phyloP scores from a whole-genome alignment of 2,888 invertebrate species.

The Choreutis nemorana region DNA sequence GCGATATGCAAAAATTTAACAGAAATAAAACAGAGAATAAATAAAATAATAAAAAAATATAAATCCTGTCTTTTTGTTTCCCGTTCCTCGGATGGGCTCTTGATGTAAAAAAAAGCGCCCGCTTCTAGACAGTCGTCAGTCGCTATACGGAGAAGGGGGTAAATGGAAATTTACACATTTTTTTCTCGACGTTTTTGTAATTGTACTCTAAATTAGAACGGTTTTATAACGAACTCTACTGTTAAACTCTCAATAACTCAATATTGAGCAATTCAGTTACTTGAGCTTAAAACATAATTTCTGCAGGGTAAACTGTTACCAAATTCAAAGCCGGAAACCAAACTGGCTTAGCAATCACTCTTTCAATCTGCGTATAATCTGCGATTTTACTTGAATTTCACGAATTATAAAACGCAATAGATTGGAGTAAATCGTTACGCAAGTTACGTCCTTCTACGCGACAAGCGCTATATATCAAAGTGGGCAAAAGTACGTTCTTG shows the following conservation, averaged over 20 bases:
- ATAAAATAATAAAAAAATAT: slow-evolving; percentile 62
- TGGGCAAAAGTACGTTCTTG: slow-evolving; percentile 65
- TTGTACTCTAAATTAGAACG: too few relatives aligned
- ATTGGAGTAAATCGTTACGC: slow-evolving; percentile 11
- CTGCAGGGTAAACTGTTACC: too few relatives aligned
- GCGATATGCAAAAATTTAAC: slow-evolving; percentile 54
- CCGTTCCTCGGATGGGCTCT: slow-evolving; percentile 55
- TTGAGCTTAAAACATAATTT: too few relatives aligned
- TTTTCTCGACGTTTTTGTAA: slow-evolving; percentile 3
- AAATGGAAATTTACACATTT: slow-evolving; percentile 20
- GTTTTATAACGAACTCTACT: too few relatives aligned
- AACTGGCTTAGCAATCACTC: too few relatives aligned
- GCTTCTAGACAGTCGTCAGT: slow-evolving; percentile 60
- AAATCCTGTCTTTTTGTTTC: slow-evolving; percentile 65
- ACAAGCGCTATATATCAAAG: slow-evolving; percentile 56
- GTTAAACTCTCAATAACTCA: too few relatives aligned
- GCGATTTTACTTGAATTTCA: too few relatives aligned
- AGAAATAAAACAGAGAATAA: slow-evolving; percentile 55
- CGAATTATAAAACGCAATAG: too few relatives aligned
- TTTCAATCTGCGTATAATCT: too few relatives aligned
- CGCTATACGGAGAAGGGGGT: slow-evolving; percentile 17
- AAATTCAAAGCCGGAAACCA: too few relatives aligned
- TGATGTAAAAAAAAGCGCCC: slow-evolving; percentile 62
- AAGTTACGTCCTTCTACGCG: slow-evolving; percentile 35
- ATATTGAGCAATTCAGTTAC: too few relatives aligned